Conservation (phyloP, 2,797 vertebrate species). For the Clarias pachynema region DNA sequence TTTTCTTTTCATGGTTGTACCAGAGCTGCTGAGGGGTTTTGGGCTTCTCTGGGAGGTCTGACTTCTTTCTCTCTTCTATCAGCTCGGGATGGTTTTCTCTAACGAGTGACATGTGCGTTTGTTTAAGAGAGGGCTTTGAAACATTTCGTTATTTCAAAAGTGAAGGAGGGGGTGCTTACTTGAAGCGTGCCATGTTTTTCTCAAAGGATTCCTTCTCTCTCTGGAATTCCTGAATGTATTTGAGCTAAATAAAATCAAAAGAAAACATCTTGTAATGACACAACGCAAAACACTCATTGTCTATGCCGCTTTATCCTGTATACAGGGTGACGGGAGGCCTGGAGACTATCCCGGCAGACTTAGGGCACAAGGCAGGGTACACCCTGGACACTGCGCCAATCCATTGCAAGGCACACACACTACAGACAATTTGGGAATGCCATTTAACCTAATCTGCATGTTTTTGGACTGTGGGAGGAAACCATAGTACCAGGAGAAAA, state of each 20-base stretch:
- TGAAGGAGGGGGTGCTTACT: slow-evolving; percentile 60
- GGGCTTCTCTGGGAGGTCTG: slow-evolving; percentile 80
- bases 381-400: no score
- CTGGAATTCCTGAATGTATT: slow-evolving; percentile 80
- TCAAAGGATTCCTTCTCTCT: slow-evolving; percentile 77
- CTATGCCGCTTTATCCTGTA: no score
- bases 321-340: no score
- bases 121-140: background rate
- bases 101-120: background rate
- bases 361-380: no score
- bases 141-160: background rate
- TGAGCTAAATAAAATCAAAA: slow-evolving; percentile 65
- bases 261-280: slow-evolving; percentile 2
- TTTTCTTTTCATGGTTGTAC: slow-evolving; percentile 84
- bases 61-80: slow-evolving; percentile 80
- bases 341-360: no score
- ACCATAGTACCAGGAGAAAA: no score
- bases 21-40: slow-evolving; percentile 83
- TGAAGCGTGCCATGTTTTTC: slow-evolving; percentile 80
- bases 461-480: no score
- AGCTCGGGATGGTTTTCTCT: slow-evolving; percentile 80
- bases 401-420: no score
- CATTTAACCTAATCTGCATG: no score
- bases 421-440: no score
- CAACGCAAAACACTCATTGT: background rate